Conservation (phyloP, 2,797 vertebrate species). For the Parambassis ranga region DNA sequence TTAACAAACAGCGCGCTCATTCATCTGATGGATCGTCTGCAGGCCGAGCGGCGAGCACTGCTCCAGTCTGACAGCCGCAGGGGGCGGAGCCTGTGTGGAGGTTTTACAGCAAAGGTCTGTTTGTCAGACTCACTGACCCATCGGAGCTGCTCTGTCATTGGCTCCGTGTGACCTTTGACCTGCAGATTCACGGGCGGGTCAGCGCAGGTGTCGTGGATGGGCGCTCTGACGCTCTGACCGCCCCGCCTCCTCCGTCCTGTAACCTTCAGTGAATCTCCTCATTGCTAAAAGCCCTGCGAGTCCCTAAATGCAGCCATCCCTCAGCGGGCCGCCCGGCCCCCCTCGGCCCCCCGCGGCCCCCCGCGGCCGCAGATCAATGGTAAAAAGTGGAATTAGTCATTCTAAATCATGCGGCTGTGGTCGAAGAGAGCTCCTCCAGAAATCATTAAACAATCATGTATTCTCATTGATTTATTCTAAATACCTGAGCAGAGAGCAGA, state of each 20-base stretch:
- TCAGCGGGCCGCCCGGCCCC: constrained; percentile 81
- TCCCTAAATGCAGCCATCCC: constrained; percentile 49
- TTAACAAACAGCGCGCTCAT: constrained; percentile 45
- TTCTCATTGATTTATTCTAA: constrained; percentile 99
- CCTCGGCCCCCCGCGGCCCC: constrained; percentile 72
- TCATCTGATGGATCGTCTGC: constrained; percentile 18
- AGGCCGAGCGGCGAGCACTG: too few relatives aligned
- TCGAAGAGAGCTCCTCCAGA: constrained; percentile 96
- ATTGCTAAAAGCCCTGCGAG: not conserved
- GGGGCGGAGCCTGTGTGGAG: too few relatives aligned
- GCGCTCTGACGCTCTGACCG: too few relatives aligned
- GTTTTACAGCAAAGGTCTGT: too few relatives aligned
- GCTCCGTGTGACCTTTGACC: too few relatives aligned
- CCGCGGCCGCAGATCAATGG: constrained; percentile 85
- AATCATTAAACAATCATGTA: constrained; percentile 99
- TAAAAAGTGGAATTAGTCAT: constrained; percentile 99
- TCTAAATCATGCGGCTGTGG: constrained; percentile 97
- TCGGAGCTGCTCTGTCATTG: too few relatives aligned
- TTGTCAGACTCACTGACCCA: too few relatives aligned
- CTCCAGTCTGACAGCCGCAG: too few relatives aligned
- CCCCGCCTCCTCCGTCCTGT: too few relatives aligned
- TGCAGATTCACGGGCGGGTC: too few relatives aligned
- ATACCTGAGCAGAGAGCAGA: constrained; percentile 97
- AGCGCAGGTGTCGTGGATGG: too few relatives aligned
- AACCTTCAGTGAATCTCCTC: constrained; percentile 50